Evolutionary conservation across 64 coral and sea anemone genomes (phyloP).

Genomic region (Platygyra sinensis): DNA sequence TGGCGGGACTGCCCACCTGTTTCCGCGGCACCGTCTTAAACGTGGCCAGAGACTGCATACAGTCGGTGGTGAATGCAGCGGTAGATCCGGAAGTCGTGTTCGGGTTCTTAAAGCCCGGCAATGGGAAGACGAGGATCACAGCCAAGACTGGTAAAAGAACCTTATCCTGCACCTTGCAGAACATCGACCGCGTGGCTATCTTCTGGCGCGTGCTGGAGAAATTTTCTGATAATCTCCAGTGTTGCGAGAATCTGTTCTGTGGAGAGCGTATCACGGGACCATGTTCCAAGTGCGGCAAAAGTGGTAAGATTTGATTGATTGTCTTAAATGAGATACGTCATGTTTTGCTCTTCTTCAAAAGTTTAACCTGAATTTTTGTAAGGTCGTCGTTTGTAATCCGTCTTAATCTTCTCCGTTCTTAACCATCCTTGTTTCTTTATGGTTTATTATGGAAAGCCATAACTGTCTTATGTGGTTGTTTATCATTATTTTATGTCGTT

Average conservation of each 20-base stretch:
- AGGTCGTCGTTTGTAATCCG: too few species aligned
- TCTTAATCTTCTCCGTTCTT: too few species aligned
- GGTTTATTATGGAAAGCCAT: too few species aligned
- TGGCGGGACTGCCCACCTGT: conserved; percentile 44
- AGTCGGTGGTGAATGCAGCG: conserved; percentile 82
- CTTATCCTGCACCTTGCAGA: conserved; percentile 76
- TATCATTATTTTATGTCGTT: too few species aligned
- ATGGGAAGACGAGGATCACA: conserved; percentile 69
- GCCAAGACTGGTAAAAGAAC: conserved; percentile 59
- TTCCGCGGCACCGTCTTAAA: conserved; percentile 75
- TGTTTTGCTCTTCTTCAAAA: too few species aligned
- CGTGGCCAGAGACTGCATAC: conserved; percentile 54
- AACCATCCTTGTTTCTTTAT: too few species aligned
- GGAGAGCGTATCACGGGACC: conserved; percentile 58
- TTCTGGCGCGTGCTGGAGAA: conserved; percentile 96
- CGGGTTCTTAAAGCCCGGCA: conserved; percentile 72
- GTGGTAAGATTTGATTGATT: conserved; percentile 31
- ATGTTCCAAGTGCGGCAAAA: conserved; percentile 78
- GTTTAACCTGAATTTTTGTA: too few species aligned
- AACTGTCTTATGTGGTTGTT: too few species aligned
- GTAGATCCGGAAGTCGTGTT: conserved; percentile 72
- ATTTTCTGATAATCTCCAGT: conserved; percentile 81
- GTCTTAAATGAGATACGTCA: neutral
- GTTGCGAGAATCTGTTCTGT: conserved; percentile 89
- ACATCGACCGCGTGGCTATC: conserved; percentile 77